Conservation (phyloP, 2,113 vertebrate genomes). For the Cheirogaleus medius region DNA sequence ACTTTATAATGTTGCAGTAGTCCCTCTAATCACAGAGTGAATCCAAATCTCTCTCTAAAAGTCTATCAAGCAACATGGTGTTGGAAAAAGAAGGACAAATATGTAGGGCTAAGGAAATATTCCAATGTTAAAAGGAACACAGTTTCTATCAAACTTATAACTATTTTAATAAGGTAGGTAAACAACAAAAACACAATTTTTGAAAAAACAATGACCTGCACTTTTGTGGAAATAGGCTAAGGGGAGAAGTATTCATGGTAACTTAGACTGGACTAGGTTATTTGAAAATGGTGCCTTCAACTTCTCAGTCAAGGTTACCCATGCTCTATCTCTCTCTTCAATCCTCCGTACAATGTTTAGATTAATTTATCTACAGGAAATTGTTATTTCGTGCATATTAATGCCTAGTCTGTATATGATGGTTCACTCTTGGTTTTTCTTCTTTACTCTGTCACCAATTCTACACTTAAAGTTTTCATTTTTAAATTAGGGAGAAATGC, state of each 20-base stretch:
- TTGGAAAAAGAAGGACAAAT: background rate
- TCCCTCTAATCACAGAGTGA: background rate
- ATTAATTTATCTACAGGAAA: background rate
- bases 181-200: background rate
- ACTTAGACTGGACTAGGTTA: background rate
- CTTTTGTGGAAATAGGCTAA: background rate
- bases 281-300: background rate
- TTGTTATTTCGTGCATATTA: background rate
- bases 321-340: background rate
- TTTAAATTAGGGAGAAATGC: background rate
- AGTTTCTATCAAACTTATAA: background rate
- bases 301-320: background rate
- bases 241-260: background rate
- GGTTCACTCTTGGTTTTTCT: background rate
- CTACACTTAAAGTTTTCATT: background rate
- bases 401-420: background rate
- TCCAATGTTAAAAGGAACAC: background rate
- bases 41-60: constrained; percentile 3
- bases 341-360: background rate
- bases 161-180: background rate
- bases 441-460: background rate
- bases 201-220: background rate
- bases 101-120: background rate
- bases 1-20: background rate
- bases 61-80: background rate